Percentiles rank a stretch among this genome's conserved stretches.
Conservation (phyloP, 2,888 invertebrate species). For the Heteromyza rotundicornis region DNA sequence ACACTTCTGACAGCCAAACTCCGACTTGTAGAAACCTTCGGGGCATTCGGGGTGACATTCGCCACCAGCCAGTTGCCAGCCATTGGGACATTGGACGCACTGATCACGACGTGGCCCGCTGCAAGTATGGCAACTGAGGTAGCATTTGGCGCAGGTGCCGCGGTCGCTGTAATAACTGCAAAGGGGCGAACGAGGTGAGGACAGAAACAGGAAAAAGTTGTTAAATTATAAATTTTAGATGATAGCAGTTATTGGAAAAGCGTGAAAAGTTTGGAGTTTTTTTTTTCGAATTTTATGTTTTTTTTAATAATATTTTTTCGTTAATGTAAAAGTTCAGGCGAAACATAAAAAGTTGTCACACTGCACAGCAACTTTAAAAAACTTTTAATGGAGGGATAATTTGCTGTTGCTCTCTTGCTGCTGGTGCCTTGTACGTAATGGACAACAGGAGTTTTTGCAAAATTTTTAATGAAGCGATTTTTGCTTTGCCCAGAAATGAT, state of each 20-base stretch:
- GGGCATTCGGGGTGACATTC: constrained; percentile 87
- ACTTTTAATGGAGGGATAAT: constrained; percentile 21
- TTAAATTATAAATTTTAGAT: constrained; percentile 10
- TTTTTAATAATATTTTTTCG: neutral
- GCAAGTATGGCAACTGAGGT: constrained; percentile 83
- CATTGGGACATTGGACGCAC: constrained; percentile 81
- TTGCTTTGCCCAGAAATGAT: neutral
- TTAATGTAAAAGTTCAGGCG: constrained; percentile 10
- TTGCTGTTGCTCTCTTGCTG: neutral
- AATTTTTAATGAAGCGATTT: neutral
- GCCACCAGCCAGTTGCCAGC: constrained; percentile 82
- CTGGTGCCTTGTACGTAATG: neutral
- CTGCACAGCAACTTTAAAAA: constrained; percentile 13
- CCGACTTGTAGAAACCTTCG: constrained; percentile 83
- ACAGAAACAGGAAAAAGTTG: neutral
- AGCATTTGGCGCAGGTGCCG: constrained; percentile 82
- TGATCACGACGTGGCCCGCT: constrained; percentile 84
- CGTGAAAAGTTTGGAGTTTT: constrained; percentile 5
- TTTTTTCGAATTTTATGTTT: neutral
- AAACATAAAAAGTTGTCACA: neutral
- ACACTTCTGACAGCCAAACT: constrained; percentile 84
- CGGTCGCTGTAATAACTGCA: constrained; percentile 84
- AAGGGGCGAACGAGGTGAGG: neutral
- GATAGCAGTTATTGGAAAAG: neutral
- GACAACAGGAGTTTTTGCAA: neutral